Evolutionary conservation across 2,888 invertebrate genomes (phyloP), one percentile per base, ranked within the genome.

Genomic region (Rhorus exstirpatorius): DNA sequence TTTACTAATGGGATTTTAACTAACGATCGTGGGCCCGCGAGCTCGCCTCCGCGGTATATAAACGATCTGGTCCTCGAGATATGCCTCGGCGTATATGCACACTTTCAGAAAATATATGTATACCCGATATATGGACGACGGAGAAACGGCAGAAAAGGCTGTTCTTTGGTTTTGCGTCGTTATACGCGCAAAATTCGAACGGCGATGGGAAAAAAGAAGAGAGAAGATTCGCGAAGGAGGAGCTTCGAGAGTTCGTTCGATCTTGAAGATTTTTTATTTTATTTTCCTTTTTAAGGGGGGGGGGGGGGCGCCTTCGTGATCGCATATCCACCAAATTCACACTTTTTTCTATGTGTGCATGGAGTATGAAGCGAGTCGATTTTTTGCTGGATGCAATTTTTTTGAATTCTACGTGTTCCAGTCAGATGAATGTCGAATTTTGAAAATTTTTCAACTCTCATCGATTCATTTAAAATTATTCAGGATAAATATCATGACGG

Each of bases 1-100:
- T 88, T 82, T 86, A 87, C 89, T 91, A 92, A 92, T 91, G 90
- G 90, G 88, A 90, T 89, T 91, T 92, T 90, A 91, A 92, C 90
- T 89, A 90, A 90, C 89, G 89, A 90, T 88, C 87, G 84, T 71
- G 19, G 49, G 19, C 83, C 74, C 83, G 75, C 77, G 67, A 75
- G 49, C 71, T 74, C 61, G 53, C 44, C 78, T 55, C 53, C 53
- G n/a, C n/a, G 24, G 60, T 46, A 60, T 77, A 74, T 61, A 74
- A 49, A 74, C 61, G 81, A 81, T 81, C 67, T 77, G 55, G 72
- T 61, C 35, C 68, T 72, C 60, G 72, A 58, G 81, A 81, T 81
- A 81, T 53, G 53, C 60, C 38, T 17, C 26, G 38, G n/a, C 46
- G 14, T 49, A 21, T 38, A 67, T 35, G 21, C 24, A 68, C 10